Evolutionary conservation across 2,888 invertebrate genomes (phyloP).

Genomic region (Agrotis ipsilon): DNA sequence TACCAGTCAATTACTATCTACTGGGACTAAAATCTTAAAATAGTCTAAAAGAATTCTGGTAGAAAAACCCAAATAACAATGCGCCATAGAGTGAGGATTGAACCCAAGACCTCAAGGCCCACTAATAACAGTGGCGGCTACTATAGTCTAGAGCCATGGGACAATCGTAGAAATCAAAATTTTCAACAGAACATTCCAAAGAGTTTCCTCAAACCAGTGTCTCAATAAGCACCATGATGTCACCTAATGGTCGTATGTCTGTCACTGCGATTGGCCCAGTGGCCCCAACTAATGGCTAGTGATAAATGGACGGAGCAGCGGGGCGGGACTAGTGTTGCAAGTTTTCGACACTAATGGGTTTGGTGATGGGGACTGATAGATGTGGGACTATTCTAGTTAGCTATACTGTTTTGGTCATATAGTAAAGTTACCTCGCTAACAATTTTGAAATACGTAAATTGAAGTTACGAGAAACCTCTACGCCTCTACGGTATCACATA

Average conservation of each 20-base stretch:
- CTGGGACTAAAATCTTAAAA: no score
- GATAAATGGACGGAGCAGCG: slow-evolving; percentile 37
- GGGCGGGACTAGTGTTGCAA: slow-evolving; percentile 22
- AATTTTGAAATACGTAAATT: background rate
- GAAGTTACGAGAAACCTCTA: no score
- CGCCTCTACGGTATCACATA: no score
- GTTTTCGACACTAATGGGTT: slow-evolving; percentile 15
- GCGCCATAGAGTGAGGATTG: no score
- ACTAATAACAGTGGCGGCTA: no score
- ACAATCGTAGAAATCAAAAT: no score
- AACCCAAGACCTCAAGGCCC: no score
- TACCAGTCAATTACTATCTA: no score
- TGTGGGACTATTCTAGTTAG: slow-evolving; percentile 6
- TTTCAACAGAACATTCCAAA: slow-evolving; percentile 9
- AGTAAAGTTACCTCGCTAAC: background rate
- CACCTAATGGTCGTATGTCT: slow-evolving; percentile 54
- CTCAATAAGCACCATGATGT: slow-evolving; percentile 50
- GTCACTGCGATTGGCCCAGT: slow-evolving; percentile 32
- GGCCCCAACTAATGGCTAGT: slow-evolving; percentile 44
- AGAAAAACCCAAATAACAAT: no score
- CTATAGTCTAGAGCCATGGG: no score
- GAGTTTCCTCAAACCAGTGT: slow-evolving; percentile 16
- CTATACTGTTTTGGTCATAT: background rate
- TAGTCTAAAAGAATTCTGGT: no score
- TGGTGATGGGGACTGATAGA: slow-evolving; percentile 27